Evolutionary conservation across 2,888 invertebrate species (phyloP), one percentile per base, ranked within the genome.

Genomic region (Subacronicta megacephala): DNA sequence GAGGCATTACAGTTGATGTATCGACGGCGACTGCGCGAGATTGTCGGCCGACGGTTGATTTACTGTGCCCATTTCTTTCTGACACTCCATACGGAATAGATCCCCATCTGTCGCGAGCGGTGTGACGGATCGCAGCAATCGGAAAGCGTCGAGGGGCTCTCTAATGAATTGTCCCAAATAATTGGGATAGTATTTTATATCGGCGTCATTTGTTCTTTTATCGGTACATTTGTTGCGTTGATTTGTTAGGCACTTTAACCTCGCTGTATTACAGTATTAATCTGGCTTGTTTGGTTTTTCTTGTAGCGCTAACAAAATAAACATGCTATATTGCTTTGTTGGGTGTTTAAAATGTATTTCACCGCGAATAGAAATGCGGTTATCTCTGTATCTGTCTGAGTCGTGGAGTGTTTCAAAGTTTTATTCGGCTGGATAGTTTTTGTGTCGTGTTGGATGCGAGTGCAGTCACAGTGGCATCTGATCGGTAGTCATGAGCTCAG

Each of bases 151-250:
- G 89, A 89, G 88, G 87, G 85, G 78, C 82, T 86, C 89, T 88
- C 90, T 93, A 94, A 94, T 94, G 93, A 94, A 94, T 94, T 92
- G 92, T 93, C 90, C 92, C 89, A 92, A 93, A 92, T 94, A 93
- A 94, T 94, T 92, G 91, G 91, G 90, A 90, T 89, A 88, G 89
- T 92, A 90, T 92, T 93, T 93, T 93, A 94, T 93, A 92, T 93
- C 80, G 89, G 76, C 87, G 78, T 90, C 92, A 89, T 93, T 93
- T 93, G 92, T 92, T 87, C 85, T 76, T 75, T 86, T 90, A 93
- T 92, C 92, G 92, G 85, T 83, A 86, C 90, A 92, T 93, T 93
- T 92, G 85, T 92, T 89, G 87, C 88, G 85, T 88, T 91, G 92
- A 93, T 93, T 93, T 93, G 93, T 93, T 83, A 60, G 87, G 86